Evolutionary conservation across 2,797 vertebrate genomes (phyloP).

Genomic region (Oophaga sylvatica): DNA sequence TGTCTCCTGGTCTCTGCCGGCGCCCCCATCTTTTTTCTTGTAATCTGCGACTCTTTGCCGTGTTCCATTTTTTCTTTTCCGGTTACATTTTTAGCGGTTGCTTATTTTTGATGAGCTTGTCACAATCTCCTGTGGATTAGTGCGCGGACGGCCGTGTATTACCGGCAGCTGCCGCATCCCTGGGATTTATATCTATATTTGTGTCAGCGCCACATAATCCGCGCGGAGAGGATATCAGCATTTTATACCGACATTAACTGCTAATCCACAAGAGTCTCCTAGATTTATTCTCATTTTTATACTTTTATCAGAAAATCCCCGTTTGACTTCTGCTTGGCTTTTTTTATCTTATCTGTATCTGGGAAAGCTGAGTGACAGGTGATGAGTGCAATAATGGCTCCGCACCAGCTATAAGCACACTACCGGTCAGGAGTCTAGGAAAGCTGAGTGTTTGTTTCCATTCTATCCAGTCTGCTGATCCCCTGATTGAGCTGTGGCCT

Average conservation of each 20-base stretch:
- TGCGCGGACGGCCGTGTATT: neutral
- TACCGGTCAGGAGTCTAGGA: neutral
- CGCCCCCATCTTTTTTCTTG: too few relatives aligned
- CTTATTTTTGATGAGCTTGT: conserved; percentile 3
- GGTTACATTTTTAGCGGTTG: neutral
- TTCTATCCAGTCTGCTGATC: too few relatives aligned
- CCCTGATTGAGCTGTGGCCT: neutral
- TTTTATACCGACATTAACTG: neutral
- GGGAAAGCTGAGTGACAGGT: neutral
- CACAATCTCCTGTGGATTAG: conserved; percentile 17
- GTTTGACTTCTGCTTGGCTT: neutral
- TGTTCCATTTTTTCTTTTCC: neutral
- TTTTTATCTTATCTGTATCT: neutral
- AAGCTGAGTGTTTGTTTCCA: neutral
- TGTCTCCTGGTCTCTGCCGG: too few relatives aligned
- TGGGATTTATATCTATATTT: conserved; percentile 29
- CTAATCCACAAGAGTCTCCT: neutral
- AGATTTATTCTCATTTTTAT: neutral
- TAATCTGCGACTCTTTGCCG: too few relatives aligned
- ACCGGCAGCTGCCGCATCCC: conserved; percentile 6
- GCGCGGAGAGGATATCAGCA: neutral
- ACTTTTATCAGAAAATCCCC: neutral
- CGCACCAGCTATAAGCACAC: neutral
- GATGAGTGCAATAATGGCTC: neutral
- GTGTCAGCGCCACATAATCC: conserved; percentile 14